Evolutionary conservation across 2,113 vertebrate species (phyloP), one percentile per base, ranked within the genome.

Genomic region (Aegotheles bennettii): DNA sequence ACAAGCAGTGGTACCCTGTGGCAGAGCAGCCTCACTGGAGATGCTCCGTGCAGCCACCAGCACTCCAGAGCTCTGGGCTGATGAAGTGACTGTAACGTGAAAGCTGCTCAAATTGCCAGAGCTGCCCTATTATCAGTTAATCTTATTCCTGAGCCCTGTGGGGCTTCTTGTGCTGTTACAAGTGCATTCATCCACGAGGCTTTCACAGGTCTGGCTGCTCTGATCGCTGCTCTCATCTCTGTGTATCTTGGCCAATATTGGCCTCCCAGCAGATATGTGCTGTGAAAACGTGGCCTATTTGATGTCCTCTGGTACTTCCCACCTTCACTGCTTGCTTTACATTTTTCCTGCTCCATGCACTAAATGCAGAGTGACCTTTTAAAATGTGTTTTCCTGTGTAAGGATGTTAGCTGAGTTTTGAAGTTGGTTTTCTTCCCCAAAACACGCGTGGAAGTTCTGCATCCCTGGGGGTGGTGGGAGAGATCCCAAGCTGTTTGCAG

Each of bases 11-110:
- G 35, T 21, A 26, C 50, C 73, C 0, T 4, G 54, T 7, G 7
- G 48, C 57, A 47, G 26, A 9, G 60, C 54, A 56, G 50, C 28
- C 54, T 26, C 29, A 13, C 0, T 0, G 5, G 40, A 14, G 74
- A 11, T 6, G 10, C 13, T 35, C 25, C n/a, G 19, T 43, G 13
- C n/a, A 18, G 83, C 10, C 29, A 10, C 3, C 0, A 0, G 5
- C 31, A 7, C 36, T 73, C 6, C 7, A 0, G 1, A 31, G 40
- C 43, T 60, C 48, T 61, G 45, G 24, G 38, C 63, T 73, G 80
- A 60, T 26, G 51, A 77, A 90, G 26, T 78, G 89, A 53, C 31
- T 65, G 45, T 20, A 60, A 51, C 1, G 18, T 29, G 54, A 40
- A 74, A 78, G 73, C 77, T 81, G 59, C 45, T 93, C 47, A 29